Evolutionary conservation across 2,888 invertebrate species (phyloP), one percentile per base, ranked within the genome.

Genomic region (Cerastis rubricosa): DNA sequence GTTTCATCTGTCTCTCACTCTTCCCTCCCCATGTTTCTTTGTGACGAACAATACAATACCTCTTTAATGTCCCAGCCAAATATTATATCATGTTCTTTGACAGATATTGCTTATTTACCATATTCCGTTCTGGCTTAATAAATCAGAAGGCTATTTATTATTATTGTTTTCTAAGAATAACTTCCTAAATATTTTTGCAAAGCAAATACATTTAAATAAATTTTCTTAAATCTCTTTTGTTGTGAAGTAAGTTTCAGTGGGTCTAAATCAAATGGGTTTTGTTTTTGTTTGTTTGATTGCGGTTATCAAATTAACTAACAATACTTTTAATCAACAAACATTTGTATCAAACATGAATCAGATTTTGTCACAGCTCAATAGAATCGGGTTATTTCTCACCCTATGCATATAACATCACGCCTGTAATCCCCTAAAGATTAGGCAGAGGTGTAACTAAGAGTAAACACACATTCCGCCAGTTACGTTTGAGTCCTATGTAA

Each of bases 21-120:
- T 43, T 67, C 63, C 71, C 74, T 65, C 14, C 40, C 73, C n/a
- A 61, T 61, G 40, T 75, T 76, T 78, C 75, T 78, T 74, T 57
- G 54, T 64, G 61, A 76, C 65, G 49, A 74, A 81, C 65, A 73
- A 77, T 66, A 54, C 47, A n/a, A 63, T 54, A 75, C 43, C 76
- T 57, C 63, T 84, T 63, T 71, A 70, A 74, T 72, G 40, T 45
- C 47, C 35, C 14, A 35, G n/a, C n/a, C 65, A 69, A 77, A 77
- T 71, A 54, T 61, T 82, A 63, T 71, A 29, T 45, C n/a, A 57
- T 70, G 43, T 67, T 70, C 35, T 61, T 66, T 76, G 59, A 49
- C 61, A 66, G 35, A 57, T 83, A 57, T 57, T 35, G 14, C 66
- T 59, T 68, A 64, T 77, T 47, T 68, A 70, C 57, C 14, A 78